Evolutionary conservation across 2,797 vertebrate species (phyloP).

Genomic region (Cyprinella venusta): DNA sequence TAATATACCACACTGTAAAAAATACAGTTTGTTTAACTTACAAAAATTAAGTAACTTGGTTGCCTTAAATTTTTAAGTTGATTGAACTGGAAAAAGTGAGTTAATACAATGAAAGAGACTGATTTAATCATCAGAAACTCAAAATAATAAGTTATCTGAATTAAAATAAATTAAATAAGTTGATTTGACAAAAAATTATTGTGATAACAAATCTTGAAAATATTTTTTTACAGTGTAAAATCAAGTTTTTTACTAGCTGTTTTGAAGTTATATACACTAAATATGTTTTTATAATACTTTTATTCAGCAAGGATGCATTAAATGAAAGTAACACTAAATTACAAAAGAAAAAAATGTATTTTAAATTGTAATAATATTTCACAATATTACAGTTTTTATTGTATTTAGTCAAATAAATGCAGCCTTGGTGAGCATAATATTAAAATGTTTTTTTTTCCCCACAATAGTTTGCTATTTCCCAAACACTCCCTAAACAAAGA

Average conservation of each 20-base stretch:
- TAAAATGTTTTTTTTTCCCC: constrained; percentile 2
- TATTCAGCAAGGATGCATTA: neutral
- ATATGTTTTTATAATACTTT: neutral
- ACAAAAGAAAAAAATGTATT: neutral
- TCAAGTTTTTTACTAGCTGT: neutral
- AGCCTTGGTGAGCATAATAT: neutral
- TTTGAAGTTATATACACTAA: neutral
- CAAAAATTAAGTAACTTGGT: too few species aligned
- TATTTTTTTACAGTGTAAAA: too few species aligned
- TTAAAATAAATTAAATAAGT: too few species aligned
- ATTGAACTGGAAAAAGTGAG: too few species aligned
- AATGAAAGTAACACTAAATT: neutral
- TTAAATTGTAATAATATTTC: neutral
- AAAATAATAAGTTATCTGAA: too few species aligned
- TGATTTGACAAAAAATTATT: too few species aligned
- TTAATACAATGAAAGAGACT: too few species aligned
- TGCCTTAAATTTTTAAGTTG: too few species aligned
- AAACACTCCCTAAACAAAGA: constrained; percentile 48
- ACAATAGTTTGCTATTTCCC: constrained; percentile 13
- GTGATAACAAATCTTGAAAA: too few species aligned
- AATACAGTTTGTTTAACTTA: too few species aligned
- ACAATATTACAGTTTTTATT: neutral
- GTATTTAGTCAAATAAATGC: constrained; percentile 1
- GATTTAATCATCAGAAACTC: too few species aligned
- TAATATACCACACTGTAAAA: neutral